Evolutionary conservation across 2,797 vertebrate genomes (phyloP), one percentile per base, ranked within the genome.

Genomic region (Silurus lanzhouensis): DNA sequence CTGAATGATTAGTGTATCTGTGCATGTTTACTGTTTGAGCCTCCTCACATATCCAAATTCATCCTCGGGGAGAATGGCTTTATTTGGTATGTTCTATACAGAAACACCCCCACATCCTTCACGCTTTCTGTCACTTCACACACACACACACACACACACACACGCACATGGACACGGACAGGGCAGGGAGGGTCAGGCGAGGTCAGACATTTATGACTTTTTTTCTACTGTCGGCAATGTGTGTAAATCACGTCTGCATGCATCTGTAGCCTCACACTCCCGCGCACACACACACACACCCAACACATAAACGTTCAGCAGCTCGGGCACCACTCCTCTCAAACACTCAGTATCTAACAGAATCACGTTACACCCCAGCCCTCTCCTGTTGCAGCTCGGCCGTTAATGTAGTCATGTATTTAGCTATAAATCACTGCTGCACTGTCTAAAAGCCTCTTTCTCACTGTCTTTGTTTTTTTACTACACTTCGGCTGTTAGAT

Each of bases 391-490:
- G 91, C 92, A n/a, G 87, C 83, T 84, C 89, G 88, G 86, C 38
- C 77, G 46, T 84, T 88, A 89, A 84, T 89, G 87, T 91, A 87
- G 89, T 91, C 89, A 91, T 92, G 92, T 93, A 91, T 93, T 92
- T 93, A 60, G 22, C 83, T 87, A 92, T 93, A 91, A 93, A 93
- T 94, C 92, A 92, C 20, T 52, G 80, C 82, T 81, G 84, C 70
- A 67, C 83, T 83, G 68, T 82, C 81, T 89, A 68, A 80, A 80
- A 82, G 85, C 86, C 77, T 52, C 46, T 81, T 85, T 89, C 88
- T 83, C 84, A 1, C 84, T 85, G 90, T 90, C 87, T 87, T 83
- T 44, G 48, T 52, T 52, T 52, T 52, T 92, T 88, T 88, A 86
- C 85, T 85, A 89, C 86, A 74, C 87, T 83, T 87, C 74, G 77